Percentiles rank a stretch among this genome's conserved stretches.
These are phyloP conservation scores for Drosophila hydei DNA, from an alignment of 1,140 invertebrate species.

Conservation along the genomic window DNA sequence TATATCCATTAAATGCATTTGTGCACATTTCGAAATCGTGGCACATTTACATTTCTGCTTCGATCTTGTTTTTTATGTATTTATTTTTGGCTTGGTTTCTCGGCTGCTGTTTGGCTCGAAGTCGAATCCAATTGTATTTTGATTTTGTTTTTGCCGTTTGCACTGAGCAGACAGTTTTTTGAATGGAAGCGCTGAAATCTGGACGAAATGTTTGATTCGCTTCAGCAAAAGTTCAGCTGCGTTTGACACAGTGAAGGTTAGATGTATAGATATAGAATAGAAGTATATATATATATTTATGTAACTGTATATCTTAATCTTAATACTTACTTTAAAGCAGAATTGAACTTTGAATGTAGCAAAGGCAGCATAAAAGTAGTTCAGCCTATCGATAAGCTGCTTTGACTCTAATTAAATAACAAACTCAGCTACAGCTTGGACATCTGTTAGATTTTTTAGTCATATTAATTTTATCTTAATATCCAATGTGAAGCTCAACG, in stretches of 20 bases:
- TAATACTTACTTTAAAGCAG: too few species aligned
- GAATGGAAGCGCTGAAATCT: conserved; percentile 42
- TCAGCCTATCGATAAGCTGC: too few species aligned
- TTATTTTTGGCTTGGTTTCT: conserved; percentile 45
- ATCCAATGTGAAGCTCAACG: background rate
- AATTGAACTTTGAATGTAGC: too few species aligned
- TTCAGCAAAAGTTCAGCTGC: conserved; percentile 57
- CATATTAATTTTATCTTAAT: background rate
- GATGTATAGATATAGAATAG: background rate
- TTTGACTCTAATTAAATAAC: too few species aligned
- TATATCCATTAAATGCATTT: conserved; percentile 78
- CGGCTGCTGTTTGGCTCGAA: conserved; percentile 35
- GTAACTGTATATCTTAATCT: too few species aligned
- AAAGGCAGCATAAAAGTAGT: too few species aligned
- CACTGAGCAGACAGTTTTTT: conserved; percentile 70
- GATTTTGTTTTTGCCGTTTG: conserved; percentile 51
- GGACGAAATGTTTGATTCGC: conserved; percentile 26
- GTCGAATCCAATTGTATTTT: conserved; percentile 51
- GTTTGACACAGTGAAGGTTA: conserved; percentile 4
- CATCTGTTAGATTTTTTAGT: too few species aligned
- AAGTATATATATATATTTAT: background rate
- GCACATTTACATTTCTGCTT: conserved; percentile 74
- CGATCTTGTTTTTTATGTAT: conserved; percentile 35
- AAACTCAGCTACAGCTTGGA: too few species aligned
- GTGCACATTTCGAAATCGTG: conserved; percentile 79